A percentile compares a stretch with the other conserved stretches of the same genome.
phyloP scores from a whole-genome alignment of 2,888 invertebrate species.

The Erynnis tages region DNA sequence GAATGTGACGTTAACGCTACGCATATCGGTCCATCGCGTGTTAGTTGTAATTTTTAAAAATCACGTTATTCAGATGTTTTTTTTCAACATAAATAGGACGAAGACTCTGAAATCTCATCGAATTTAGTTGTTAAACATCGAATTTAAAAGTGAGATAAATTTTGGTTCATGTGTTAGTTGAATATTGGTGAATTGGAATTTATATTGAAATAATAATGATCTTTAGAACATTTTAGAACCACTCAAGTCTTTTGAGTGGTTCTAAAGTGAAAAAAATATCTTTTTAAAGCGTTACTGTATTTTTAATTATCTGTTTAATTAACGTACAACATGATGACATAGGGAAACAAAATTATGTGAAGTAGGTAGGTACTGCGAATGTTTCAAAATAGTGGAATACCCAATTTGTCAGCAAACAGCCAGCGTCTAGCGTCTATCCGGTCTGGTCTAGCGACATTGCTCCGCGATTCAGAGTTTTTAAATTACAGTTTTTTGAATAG shows the following conservation, averaged over 20 bases:
- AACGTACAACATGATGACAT: background rate
- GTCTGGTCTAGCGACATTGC: conserved; percentile 30
- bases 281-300: background rate
- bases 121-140: no score
- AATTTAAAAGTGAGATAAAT: no score
- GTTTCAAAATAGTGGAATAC: background rate
- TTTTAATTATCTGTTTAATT: background rate
- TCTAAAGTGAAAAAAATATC: no score
- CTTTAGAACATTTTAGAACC: no score
- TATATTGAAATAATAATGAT: no score
- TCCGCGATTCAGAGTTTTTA: conserved; percentile 35
- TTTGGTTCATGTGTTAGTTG: background rate
- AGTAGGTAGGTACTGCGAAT: background rate
- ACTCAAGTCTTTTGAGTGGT: no score
- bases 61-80: background rate
- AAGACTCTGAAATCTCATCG: no score
- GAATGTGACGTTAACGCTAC: background rate
- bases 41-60: background rate
- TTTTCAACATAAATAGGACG: background rate
- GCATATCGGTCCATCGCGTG: background rate
- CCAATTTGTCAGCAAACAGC: conserved; percentile 7
- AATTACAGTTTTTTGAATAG: conserved; percentile 22
- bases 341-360: background rate
- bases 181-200: no score
- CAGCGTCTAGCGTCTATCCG: no score